Conservation (phyloP, 2,888 invertebrate genomes). For the Epinotia demarniana region DNA sequence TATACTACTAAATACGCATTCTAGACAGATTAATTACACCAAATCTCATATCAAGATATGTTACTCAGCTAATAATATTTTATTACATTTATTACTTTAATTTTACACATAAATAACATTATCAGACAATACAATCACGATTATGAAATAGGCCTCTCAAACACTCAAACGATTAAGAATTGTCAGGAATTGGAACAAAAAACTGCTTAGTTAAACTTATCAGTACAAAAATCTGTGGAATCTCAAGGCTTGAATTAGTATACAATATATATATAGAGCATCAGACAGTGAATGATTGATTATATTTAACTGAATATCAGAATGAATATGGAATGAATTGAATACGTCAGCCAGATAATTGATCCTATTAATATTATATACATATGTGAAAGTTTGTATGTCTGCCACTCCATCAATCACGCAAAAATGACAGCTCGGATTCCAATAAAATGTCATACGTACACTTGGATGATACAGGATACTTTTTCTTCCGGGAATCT, state of each 20-base stretch:
- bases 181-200: no score
- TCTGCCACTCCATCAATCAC: neutral
- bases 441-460: neutral
- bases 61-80: no score
- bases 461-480: neutral
- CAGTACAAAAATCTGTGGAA: no score
- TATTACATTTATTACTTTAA: no score
- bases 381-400: no score
- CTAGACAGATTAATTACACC: neutral
- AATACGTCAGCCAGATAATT: neutral
- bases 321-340: neutral
- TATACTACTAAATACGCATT: neutral
- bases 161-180: no score
- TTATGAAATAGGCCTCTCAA: no score
- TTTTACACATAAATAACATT: neutral
- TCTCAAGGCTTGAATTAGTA: neutral
- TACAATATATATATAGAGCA: neutral
- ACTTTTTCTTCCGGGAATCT: neutral
- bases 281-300: neutral
- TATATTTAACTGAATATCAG: neutral
- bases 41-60: neutral
- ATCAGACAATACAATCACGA: no score
- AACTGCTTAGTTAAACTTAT: no score
- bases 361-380: no score
- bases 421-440: neutral